Percentiles rank a stretch among this genome's conserved stretches.
phyloP scores from a whole-genome alignment of 2,797 vertebrate species.

The Etheostoma nigrum region DNA sequence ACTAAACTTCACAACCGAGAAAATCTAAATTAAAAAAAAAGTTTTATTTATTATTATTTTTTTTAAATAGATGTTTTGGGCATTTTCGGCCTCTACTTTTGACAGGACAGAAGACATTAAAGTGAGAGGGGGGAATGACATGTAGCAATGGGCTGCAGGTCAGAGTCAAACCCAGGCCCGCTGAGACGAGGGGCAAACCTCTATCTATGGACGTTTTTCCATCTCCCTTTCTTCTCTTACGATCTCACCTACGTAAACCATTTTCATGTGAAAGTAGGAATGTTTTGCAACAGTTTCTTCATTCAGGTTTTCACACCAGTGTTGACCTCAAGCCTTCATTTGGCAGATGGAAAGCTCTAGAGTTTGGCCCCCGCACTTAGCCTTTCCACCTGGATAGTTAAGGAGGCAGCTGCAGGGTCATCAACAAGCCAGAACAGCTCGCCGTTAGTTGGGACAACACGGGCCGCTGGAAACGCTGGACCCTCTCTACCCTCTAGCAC shows the following conservation, averaged over 20 bases:
- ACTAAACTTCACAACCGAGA: background rate
- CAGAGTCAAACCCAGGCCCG: too few species aligned
- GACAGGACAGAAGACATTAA: too few species aligned
- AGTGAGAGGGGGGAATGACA: too few species aligned
- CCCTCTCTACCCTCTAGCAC: slow-evolving; percentile 89
- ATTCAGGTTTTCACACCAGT: background rate
- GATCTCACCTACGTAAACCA: background rate
- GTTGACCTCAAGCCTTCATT: background rate
- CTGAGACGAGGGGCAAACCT: too few species aligned
- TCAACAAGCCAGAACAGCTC: slow-evolving; percentile 93
- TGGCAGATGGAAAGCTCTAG: slow-evolving; percentile 42
- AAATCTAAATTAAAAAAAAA: background rate
- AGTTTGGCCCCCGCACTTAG: slow-evolving; percentile 79
- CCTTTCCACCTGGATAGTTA: slow-evolving; percentile 88
- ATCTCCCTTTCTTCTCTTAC: background rate
- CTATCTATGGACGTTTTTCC: background rate
- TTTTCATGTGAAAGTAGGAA: slow-evolving; percentile 34
- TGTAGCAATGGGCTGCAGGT: too few species aligned
- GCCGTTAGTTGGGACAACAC: slow-evolving; percentile 85
- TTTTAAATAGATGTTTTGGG: too few species aligned
- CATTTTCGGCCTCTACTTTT: too few species aligned
- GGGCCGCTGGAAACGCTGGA: slow-evolving; percentile 86
- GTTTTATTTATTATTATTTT: background rate
- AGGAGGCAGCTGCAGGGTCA: slow-evolving; percentile 87
- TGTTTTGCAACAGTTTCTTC: slow-evolving; percentile 19